These are phyloP conservation scores for Elaphurus davidianus DNA, from an alignment of 2,113 vertebrate genomes.

Conservation along the genomic window DNA sequence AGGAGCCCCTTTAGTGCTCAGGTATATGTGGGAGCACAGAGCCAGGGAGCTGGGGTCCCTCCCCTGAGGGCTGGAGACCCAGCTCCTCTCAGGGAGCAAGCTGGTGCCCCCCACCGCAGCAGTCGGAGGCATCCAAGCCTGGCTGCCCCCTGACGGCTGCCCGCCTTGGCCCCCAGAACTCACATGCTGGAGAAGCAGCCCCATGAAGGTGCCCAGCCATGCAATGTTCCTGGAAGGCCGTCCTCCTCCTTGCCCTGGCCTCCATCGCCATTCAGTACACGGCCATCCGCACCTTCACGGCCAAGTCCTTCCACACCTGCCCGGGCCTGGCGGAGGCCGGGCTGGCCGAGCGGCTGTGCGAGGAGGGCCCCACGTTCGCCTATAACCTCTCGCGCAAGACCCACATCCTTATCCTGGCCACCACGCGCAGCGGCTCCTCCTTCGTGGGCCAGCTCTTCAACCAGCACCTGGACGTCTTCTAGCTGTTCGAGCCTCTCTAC, in stretches of 20 bases:
- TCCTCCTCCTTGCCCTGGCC: conserved; percentile 96
- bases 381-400: conserved; percentile 91
- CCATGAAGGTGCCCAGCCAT: conserved; percentile 97
- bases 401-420: conserved; percentile 94
- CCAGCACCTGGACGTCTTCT: conserved; percentile 97
- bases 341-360: conserved; percentile 88
- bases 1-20: not conserved
- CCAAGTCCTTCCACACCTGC: conserved; percentile 95
- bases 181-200: conserved; percentile 73
- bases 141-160: not conserved
- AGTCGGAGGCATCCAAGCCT: fast-evolving
- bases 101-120: fast-evolving
- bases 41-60: not conserved
- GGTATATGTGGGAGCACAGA: fast-evolving
- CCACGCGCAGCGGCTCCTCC: conserved; percentile 95
- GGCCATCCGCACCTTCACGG: conserved; percentile 96
- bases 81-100: not conserved
- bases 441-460: conserved; percentile 98
- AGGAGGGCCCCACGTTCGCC: conserved; percentile 89
- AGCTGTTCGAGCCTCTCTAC: conserved; percentile 98
- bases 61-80: not conserved
- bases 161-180: conserved; percentile 69
- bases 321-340: conserved; percentile 88
- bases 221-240: conserved; percentile 99
- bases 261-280: conserved; percentile 99